phyloP scores from a whole-genome alignment of 2,797 vertebrate species.

The Lepilemur ruficaudatus region DNA sequence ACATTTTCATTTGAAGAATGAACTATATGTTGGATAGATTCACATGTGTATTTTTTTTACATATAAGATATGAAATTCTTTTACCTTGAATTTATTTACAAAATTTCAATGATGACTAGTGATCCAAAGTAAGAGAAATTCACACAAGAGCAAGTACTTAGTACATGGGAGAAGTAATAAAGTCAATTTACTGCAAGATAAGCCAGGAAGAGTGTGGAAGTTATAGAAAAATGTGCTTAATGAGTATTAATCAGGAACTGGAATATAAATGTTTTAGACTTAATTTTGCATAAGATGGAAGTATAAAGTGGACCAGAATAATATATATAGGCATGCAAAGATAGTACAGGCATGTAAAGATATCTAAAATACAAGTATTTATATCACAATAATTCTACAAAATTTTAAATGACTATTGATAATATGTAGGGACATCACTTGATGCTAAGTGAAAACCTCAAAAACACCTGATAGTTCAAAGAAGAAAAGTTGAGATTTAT shows the following conservation, averaged over 20 bases:
- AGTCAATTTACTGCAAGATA: not conserved
- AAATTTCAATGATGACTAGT: not conserved
- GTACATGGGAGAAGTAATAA: not conserved
- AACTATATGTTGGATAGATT: not conserved
- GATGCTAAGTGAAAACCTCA: not conserved
- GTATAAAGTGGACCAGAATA: not conserved
- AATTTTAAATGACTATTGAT: not conserved
- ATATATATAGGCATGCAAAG: not conserved
- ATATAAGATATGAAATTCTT: not conserved
- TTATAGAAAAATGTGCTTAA: not conserved
- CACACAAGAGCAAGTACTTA: not conserved
- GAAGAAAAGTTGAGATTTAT: not conserved
- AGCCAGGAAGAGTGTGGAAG: not conserved
- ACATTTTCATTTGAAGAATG: slow-evolving; percentile 19
- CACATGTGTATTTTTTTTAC: not conserved
- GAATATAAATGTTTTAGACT: not conserved
- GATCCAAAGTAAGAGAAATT: not conserved
- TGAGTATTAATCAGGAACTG: not conserved
- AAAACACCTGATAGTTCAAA: not conserved
- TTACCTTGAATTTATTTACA: not conserved
- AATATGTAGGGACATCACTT: not conserved
- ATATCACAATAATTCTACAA: not conserved
- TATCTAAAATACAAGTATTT: not conserved
- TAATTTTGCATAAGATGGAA: not conserved
- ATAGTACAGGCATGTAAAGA: not conserved